These are phyloP conservation scores for Notechis scutatus DNA, from an alignment of 2,113 vertebrate species.

Conservation along the genomic window DNA sequence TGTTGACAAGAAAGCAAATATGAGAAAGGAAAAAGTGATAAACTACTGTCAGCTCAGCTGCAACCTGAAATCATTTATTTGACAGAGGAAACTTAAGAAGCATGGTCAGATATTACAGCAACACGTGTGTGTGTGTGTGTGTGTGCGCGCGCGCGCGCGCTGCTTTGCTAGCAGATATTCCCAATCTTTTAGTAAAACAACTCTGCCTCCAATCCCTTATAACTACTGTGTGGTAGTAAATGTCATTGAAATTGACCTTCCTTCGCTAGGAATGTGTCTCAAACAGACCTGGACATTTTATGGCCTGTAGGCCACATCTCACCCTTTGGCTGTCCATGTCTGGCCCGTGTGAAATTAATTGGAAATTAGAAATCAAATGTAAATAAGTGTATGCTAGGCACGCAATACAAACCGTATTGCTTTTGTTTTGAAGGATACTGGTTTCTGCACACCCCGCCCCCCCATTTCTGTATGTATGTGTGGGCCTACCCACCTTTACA, in stretches of 20 bases:
- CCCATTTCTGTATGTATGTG: neutral
- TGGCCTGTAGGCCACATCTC: neutral
- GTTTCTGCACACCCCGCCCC: neutral
- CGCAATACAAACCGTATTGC: neutral
- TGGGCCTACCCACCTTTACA: neutral
- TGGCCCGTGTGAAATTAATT: neutral
- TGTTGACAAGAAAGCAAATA: conserved; percentile 40
- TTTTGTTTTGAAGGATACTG: neutral
- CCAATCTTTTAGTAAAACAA: neutral
- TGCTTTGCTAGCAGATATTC: neutral
- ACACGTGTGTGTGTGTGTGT: too few species aligned
- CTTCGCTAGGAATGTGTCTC: neutral
- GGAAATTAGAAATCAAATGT: neutral
- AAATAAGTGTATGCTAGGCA: neutral
- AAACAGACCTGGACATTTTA: neutral
- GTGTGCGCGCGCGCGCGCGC: too few species aligned
- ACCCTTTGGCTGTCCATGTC: neutral
- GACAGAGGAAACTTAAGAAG: rapidly evolving
- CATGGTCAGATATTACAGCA: neutral
- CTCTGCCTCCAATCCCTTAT: neutral
- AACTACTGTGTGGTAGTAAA: neutral
- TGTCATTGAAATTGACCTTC: neutral
- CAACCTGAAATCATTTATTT: neutral
- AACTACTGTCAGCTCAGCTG: neutral
- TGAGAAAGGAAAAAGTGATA: conserved; percentile 11